Percentiles rank a stretch among this genome's conserved stretches.
Conservation (phyloP, 23 tunicate genomes). For the Oikopleura dioica region DNA sequence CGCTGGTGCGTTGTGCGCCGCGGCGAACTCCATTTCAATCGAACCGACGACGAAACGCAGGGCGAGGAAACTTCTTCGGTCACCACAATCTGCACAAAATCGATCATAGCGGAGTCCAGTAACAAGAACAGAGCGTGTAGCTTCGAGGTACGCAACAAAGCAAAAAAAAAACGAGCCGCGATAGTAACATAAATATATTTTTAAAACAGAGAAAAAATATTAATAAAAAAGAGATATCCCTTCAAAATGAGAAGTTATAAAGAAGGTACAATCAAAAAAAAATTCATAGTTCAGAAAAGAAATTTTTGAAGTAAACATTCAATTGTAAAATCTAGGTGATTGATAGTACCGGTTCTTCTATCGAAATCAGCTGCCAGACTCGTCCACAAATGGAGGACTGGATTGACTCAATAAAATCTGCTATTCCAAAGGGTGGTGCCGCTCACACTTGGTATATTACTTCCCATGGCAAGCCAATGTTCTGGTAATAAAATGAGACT, state of each 20-base stretch:
- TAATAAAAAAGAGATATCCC: no score
- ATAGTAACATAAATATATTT: no score
- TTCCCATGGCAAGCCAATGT: conserved; percentile 83
- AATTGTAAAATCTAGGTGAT: no score
- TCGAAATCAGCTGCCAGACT: conserved; percentile 29
- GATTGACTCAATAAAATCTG: conserved; percentile 85
- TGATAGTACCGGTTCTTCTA: neutral
- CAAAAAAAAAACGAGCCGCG: no score
- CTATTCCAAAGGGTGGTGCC: conserved; percentile 35
- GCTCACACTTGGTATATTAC: conserved; percentile 97
- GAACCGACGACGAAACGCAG: no score
- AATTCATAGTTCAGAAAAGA: neutral
- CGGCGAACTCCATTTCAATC: no score
- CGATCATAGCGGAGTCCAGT: conserved; percentile 2
- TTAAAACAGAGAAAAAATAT: no score
- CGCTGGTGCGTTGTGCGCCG: no score
- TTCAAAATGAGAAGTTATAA: no score
- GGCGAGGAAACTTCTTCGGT: no score
- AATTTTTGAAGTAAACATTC: neutral
- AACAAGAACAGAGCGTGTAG: neutral
- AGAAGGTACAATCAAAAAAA: neutral
- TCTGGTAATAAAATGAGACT: no score
- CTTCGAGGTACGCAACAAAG: neutral
- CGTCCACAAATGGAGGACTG: conserved; percentile 93
- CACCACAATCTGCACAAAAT: no score